A percentile compares a stretch with the other conserved stretches of the same genome.
These are phyloP conservation scores for Lanius collurio DNA, from an alignment of 2,113 vertebrate genomes.

Conservation along the genomic window DNA sequence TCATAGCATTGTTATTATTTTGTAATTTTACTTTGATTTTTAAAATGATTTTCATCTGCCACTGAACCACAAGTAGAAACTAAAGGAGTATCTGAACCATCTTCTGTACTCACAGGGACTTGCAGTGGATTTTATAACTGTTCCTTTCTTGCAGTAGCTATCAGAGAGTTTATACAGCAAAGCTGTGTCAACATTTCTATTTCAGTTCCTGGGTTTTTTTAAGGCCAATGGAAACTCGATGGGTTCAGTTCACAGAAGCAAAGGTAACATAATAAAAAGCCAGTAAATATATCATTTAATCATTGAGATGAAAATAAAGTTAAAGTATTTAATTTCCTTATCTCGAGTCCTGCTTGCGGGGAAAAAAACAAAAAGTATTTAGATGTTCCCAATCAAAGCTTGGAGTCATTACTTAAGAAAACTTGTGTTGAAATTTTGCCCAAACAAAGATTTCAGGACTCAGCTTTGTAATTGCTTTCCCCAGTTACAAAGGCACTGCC, in stretches of 20 bases:
- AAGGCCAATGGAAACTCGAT: constrained; percentile 54
- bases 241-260: constrained; percentile 43
- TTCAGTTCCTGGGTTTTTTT: constrained; percentile 34
- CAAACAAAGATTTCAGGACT: constrained; percentile 8
- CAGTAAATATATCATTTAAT: constrained; percentile 45
- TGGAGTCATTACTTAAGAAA: constrained; percentile 39
- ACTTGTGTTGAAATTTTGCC: constrained; percentile 39
- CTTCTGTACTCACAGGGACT: not conserved
- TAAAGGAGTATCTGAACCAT: not conserved
- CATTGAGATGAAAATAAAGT: constrained; percentile 42
- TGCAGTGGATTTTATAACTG: constrained; percentile 22
- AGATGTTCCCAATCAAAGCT: constrained; percentile 26
- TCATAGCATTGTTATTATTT: not conserved
- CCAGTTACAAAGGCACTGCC: not conserved
- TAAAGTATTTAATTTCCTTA: constrained; percentile 28
- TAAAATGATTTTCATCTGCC: not conserved
- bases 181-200: constrained; percentile 58
- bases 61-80: not conserved
- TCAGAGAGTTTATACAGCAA: constrained; percentile 44
- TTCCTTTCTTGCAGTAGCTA: constrained; percentile 35
- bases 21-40: not conserved
- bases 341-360: not conserved
- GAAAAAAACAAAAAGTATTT: not conserved
- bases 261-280: constrained; percentile 40
- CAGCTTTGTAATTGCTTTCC: constrained; percentile 17